Evolutionary conservation across 1,140 invertebrate genomes (phyloP).

Genomic region (Macrobrachium rosenbergii): DNA sequence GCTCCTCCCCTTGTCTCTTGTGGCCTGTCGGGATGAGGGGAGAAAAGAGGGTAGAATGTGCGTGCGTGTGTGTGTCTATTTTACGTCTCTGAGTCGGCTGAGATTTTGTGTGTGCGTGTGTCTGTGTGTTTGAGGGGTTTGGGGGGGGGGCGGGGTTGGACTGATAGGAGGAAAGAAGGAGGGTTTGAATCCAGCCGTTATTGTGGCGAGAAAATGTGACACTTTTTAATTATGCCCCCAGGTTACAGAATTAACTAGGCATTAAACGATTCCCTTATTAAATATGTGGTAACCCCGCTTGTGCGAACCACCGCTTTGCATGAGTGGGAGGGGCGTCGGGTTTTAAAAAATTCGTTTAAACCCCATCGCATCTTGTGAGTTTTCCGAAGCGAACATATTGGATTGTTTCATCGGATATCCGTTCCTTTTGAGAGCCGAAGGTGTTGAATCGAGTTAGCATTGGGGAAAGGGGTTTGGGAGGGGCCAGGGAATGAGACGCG

Average conservation of each 20-base stretch:
- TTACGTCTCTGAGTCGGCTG: background rate
- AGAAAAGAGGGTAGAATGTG: background rate
- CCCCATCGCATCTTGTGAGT: background rate
- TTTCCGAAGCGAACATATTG: conserved; percentile 15
- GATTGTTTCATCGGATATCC: conserved; percentile 27
- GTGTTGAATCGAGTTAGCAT: conserved; percentile 17
- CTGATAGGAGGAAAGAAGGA: background rate
- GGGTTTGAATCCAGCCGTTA: conserved; percentile 28
- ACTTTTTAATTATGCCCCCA: conserved; percentile 62
- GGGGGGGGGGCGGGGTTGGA: background rate
- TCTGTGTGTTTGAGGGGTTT: background rate
- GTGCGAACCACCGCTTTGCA: background rate
- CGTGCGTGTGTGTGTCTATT: background rate
- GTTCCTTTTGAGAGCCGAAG: background rate
- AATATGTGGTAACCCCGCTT: conserved; percentile 39
- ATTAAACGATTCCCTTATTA: conserved; percentile 54
- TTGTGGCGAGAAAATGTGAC: conserved; percentile 61
- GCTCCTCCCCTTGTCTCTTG: conserved; percentile 29
- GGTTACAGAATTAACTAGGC: conserved; percentile 56
- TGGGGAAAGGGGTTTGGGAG: background rate
- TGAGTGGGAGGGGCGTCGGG: too few relatives aligned
- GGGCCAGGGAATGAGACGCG: background rate
- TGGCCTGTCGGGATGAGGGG: background rate
- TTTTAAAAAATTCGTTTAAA: conserved; percentile 12
- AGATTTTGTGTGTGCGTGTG: background rate